These are phyloP conservation scores for Tachypleus tridentatus DNA, from an alignment of 1,140 invertebrate species.

Conservation along the genomic window DNA sequence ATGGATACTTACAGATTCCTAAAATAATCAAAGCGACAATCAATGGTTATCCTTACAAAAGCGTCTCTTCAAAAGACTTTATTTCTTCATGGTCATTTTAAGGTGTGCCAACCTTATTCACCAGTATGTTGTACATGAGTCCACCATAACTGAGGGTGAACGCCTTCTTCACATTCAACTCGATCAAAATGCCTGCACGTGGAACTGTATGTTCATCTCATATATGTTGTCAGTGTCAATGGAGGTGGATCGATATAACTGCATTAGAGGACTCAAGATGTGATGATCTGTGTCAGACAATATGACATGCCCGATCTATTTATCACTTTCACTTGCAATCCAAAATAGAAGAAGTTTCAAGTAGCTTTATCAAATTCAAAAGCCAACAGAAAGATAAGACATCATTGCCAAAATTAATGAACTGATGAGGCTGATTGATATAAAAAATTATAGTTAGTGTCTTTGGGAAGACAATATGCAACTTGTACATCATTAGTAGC, in stretches of 20 bases:
- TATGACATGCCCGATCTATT: slow-evolving; percentile 35
- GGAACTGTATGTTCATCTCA: too few species aligned
- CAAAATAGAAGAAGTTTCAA: slow-evolving; percentile 38
- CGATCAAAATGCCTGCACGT: not conserved
- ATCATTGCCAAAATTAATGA: not conserved
- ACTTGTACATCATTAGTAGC: not conserved
- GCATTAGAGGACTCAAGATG: slow-evolving; percentile 26
- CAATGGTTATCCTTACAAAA: not conserved
- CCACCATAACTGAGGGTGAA: slow-evolving; percentile 14
- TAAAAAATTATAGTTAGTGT: not conserved
- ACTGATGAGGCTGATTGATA: not conserved
- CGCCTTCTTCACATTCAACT: slow-evolving; percentile 9
- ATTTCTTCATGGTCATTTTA: slow-evolving; percentile 20
- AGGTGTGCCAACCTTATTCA: slow-evolving; percentile 20
- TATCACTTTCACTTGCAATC: slow-evolving; percentile 40
- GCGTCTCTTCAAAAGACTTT: slow-evolving; percentile 8
- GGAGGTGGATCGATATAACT: not conserved
- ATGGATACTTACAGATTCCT: slow-evolving; percentile 7
- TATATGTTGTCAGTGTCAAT: too few species aligned
- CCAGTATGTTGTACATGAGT: slow-evolving; percentile 21
- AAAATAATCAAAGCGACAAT: not conserved
- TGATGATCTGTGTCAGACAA: slow-evolving; percentile 27
- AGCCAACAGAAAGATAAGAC: not conserved
- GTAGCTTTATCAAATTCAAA: slow-evolving; percentile 23
- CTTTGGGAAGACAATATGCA: not conserved